Conservation (phyloP, 2,888 invertebrate genomes). For the Ichneumoninae sp. region DNA sequence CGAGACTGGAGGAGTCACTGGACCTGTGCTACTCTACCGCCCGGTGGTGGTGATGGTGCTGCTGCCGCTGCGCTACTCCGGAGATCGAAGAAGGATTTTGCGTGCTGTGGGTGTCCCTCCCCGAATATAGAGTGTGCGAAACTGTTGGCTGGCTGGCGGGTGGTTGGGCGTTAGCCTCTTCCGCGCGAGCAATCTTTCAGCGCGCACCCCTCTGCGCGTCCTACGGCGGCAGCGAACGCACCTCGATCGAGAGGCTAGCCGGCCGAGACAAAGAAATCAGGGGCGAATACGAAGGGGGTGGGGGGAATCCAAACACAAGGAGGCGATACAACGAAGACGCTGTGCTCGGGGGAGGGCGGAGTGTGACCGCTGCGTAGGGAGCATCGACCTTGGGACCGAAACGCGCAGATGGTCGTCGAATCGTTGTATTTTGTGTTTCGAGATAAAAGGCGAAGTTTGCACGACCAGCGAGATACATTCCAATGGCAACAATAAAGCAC, state of each 20-base stretch:
- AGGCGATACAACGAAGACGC: neutral
- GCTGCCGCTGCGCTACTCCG: conserved; percentile 31
- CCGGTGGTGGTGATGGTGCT: neutral
- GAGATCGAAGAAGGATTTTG: conserved; percentile 62
- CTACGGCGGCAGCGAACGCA: conserved; percentile 11
- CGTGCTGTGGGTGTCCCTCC: conserved; percentile 21
- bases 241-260: conserved; percentile 17
- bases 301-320: neutral
- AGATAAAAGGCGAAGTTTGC: neutral
- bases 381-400: neutral
- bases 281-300: neutral
- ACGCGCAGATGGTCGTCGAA: no score
- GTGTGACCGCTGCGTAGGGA: neutral
- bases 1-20: conserved; percentile 63
- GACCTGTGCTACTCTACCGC: conserved; percentile 42
- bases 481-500: neutral
- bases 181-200: conserved; percentile 69
- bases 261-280: conserved; percentile 34
- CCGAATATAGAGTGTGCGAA: conserved; percentile 38
- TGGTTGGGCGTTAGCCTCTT: conserved; percentile 79
- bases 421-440: neutral
- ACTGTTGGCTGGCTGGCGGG: conserved; percentile 58
- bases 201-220: conserved; percentile 68
- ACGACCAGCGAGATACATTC: neutral
- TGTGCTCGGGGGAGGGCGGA: neutral